Evolutionary conservation across 1,140 invertebrate species (phyloP).

Genomic region (Probaryconus sp.): DNA sequence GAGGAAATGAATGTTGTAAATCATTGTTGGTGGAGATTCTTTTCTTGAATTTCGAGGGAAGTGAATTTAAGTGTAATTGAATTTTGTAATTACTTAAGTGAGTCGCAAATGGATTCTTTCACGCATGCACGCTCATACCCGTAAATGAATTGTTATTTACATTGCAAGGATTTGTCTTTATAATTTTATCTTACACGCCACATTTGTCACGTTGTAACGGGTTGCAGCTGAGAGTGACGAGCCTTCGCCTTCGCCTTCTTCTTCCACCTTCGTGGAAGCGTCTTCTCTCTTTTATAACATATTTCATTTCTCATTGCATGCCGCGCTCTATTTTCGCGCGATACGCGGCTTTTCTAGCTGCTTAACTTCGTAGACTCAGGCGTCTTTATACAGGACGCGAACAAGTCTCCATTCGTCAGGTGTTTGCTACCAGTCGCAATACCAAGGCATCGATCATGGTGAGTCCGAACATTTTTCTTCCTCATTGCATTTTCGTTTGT

Average conservation of each 20-base stretch:
- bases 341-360: slow-evolving; percentile 58
- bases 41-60: no score
- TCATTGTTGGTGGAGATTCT: no score
- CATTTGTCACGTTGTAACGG: slow-evolving; percentile 56
- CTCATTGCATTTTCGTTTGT: not conserved
- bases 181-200: slow-evolving; percentile 51
- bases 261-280: slow-evolving; percentile 56
- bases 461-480: slow-evolving; percentile 18
- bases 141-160: slow-evolving; percentile 21
- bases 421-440: slow-evolving; percentile 52
- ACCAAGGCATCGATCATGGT: slow-evolving; percentile 56
- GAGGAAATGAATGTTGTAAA: no score
- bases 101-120: no score
- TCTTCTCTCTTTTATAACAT: slow-evolving; percentile 55
- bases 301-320: slow-evolving; percentile 57
- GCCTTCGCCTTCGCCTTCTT: slow-evolving; percentile 39
- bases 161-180: slow-evolving; percentile 44
- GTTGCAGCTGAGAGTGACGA: slow-evolving; percentile 46
- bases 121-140: not conserved
- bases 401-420: slow-evolving; percentile 50
- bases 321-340: slow-evolving; percentile 55
- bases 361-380: slow-evolving; percentile 43
- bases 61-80: no score
- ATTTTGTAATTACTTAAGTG: no score
- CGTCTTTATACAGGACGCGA: slow-evolving; percentile 54